Evolutionary conservation across 2,888 invertebrate genomes (phyloP), one percentile per base, ranked within the genome.

Genomic region (Pterobdella sp.): DNA sequence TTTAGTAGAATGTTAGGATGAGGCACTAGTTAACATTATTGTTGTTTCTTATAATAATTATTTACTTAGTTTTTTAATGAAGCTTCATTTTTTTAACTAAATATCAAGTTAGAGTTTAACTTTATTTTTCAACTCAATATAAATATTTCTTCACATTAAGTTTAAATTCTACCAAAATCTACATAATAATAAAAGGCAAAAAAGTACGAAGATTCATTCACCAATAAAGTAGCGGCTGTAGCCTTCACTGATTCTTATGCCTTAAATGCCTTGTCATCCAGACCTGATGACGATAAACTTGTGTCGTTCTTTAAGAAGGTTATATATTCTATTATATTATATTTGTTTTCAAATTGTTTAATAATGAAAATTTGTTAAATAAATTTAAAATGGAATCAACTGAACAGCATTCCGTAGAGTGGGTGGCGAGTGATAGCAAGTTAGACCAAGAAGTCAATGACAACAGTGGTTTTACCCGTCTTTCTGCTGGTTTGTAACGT

Each of bases 191-290:
- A 18, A 35, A 29, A 78, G 79, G 77, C 74, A 49, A 37, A 64
- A 7, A 52, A 52, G 22, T 37, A 78, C 35, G 65, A 77, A 1
- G 71, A 78, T 2, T 88, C 88, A 75, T 90, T 91, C 81, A 85
- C 86, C 76, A 83, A 87, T 56, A 86, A 87, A 79, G 90, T 91
- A 0, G 89, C 89, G 82, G 90, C 89, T 0, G 86, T 91, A 68
- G 90, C 89, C 0, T 85, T 91, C 71, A 91, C 91, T 0, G 91
- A 91, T 82, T 90, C 90, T 0, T 89, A 67, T 67, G 67, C 26
- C 10, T 67, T 26, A 36, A 14, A 34, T 26, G 1, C 26, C 22
- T 67, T 35, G 22, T 4, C 37, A 34, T 26, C 26, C n/a, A 26
- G 31, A 2, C 18, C 18, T 37, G 67, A 67, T 36, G 37, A 67